A percentile compares a stretch with the other conserved stretches of the same genome.
Evolutionary conservation across 2,797 vertebrate genomes (phyloP).

Genomic region (Mallotus villosus): DNA sequence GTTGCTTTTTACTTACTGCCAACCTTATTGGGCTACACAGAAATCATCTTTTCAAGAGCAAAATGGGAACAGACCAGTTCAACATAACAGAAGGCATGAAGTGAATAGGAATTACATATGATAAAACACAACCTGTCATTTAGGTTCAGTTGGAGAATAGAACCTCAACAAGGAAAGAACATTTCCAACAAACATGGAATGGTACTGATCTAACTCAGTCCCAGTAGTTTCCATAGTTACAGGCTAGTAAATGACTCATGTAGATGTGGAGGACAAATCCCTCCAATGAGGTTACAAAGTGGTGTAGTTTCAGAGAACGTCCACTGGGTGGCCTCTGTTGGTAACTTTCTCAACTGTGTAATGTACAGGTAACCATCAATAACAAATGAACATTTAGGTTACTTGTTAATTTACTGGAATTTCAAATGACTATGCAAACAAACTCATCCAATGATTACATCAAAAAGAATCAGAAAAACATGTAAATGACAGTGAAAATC

Average conservation of each 20-base stretch:
- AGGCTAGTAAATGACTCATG: no score
- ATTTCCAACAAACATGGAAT: background rate
- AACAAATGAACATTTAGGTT: slow-evolving; percentile 33
- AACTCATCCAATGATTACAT: slow-evolving; percentile 58
- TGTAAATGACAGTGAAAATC: slow-evolving; percentile 30
- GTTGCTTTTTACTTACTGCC: background rate
- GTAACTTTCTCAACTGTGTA: slow-evolving; percentile 24
- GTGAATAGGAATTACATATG: no score
- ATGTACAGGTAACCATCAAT: slow-evolving; percentile 30
- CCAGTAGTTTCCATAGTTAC: background rate
- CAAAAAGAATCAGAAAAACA: slow-evolving; percentile 48
- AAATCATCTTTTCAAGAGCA: no score
- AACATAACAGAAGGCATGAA: no score
- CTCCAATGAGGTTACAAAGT: background rate
- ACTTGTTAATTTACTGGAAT: slow-evolving; percentile 49
- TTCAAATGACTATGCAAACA: slow-evolving; percentile 66
- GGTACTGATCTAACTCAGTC: background rate
- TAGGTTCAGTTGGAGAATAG: background rate
- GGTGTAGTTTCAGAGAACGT: background rate
- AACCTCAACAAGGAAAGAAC: background rate
- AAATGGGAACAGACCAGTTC: no score
- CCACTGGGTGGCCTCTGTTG: slow-evolving; percentile 3
- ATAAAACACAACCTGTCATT: background rate
- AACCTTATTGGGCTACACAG: background rate
- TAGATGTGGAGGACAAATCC: no score